Evolutionary conservation across 2,113 vertebrate species (phyloP).

Genomic region (Hassar affinis): DNA sequence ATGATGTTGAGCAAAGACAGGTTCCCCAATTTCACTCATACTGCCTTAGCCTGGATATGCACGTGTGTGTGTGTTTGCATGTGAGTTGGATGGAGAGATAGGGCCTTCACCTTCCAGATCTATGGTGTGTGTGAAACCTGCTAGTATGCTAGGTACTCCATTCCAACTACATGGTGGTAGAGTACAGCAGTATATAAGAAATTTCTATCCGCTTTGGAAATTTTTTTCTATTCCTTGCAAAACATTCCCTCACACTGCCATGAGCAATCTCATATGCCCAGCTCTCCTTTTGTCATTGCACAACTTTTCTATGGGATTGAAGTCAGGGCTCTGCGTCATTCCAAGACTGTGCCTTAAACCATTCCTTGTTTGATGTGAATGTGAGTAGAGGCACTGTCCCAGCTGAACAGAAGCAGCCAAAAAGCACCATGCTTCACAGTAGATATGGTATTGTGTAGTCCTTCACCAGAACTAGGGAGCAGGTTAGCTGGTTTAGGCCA

Average conservation of each 20-base stretch:
- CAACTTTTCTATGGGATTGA: not conserved
- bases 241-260: not conserved
- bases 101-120: not conserved
- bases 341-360: slow-evolving; percentile 1
- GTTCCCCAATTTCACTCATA: slow-evolving; percentile 9
- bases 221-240: not conserved
- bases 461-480: too few species aligned
- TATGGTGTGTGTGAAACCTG: not conserved
- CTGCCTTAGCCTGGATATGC: not conserved
- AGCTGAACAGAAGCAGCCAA: not conserved
- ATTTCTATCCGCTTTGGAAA: too few species aligned
- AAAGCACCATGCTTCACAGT: not conserved
- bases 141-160: not conserved
- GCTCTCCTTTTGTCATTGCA: not conserved
- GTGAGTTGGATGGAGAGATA: slow-evolving; percentile 2
- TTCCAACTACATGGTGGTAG: not conserved
- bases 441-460: not conserved
- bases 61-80: not conserved
- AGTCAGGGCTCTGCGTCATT: not conserved
- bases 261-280: not conserved
- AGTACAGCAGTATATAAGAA: too few species aligned
- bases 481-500: too few species aligned
- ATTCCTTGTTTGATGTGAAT: not conserved
- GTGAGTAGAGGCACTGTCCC: not conserved
- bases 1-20: not conserved